Base-by-base conservation (phyloP, 2,113 vertebrate genomes). In the Glaucomys volans region DNA sequence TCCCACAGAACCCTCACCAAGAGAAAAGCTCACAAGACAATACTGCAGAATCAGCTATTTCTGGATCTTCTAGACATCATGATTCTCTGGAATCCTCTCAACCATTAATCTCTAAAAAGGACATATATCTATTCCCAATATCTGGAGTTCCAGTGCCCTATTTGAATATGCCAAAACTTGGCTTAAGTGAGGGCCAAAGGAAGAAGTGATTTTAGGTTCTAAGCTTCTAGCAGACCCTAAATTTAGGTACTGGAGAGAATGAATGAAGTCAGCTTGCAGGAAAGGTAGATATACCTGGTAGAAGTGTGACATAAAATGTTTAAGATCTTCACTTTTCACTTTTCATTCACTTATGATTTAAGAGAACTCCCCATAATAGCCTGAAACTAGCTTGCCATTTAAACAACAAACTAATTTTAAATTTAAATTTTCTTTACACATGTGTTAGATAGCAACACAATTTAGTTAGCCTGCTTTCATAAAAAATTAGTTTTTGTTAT, bases 401-500 rank as follows among this genome's bases (percentile, higher is more conserved):
- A 80, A 44, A 30, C 24, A 75, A 85, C 22, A 62, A 72, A 59
- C 13, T 74, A 86, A 90, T 81, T 86, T 72, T 35, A 82, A 72
- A 52, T 47, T 82, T 40, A 37, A 85, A 94, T 40, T 90, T 64
- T 13, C 26, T 87, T 92, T 79, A 85, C 22, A 18, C 2, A 30
- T 75, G 62, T 28, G n/a, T 50, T 94, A 76, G 40, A 67, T 22
- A 62, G 9, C 20, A 77, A 59, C 57, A 93, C 16, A 85, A 42
- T 52, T 87, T 79, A 79, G 13, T 42, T 77, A n/a, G 1, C 35
- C 26, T 86, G 1, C 80, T 87, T 90, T 87, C 12, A 72, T 5
- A 74, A 92, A 92, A 86, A 96, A 87, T 91, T 11, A 67, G 26
- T 71, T 52, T 72, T 86, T 87, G 13, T 74, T 94, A 44, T 80